Conservation (phyloP, 2,888 invertebrate genomes). For the Phrixothrix hirtus region DNA sequence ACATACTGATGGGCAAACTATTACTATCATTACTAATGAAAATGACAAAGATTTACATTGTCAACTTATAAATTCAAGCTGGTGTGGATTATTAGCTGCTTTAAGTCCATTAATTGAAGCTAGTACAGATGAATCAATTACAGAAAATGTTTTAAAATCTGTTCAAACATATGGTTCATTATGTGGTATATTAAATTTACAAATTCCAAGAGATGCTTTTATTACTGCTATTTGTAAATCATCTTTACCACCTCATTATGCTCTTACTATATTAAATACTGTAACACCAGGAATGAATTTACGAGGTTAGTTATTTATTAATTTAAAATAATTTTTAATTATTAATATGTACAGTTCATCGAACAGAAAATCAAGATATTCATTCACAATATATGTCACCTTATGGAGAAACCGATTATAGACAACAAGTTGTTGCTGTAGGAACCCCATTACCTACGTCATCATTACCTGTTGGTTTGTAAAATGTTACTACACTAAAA, state of each 20-base stretch:
- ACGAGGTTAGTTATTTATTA: conserved; percentile 32
- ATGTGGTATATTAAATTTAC: conserved; percentile 80
- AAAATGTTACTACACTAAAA: too few species aligned
- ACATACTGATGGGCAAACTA: conserved; percentile 43
- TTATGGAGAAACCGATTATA: conserved; percentile 72
- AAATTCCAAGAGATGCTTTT: conserved; percentile 88
- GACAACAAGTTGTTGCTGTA: conserved; percentile 95
- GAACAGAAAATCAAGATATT: conserved; percentile 59
- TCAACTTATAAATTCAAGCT: conserved; percentile 89
- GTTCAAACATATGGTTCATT: conserved; percentile 89
- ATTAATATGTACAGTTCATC: conserved; percentile 52
- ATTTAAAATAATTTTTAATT: conserved; percentile 6
- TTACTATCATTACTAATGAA: conserved; percentile 24
- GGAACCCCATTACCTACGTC: conserved; percentile 92
- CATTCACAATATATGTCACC: conserved; percentile 59
- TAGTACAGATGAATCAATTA: conserved; percentile 90
- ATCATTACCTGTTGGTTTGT: conserved; percentile 69
- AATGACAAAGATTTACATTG: conserved; percentile 59
- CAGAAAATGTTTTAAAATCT: conserved; percentile 88
- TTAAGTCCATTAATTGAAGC: conserved; percentile 91
- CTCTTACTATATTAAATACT: conserved; percentile 80
- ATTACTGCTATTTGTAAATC: conserved; percentile 93
- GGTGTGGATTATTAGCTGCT: conserved; percentile 93
- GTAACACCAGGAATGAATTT: conserved; percentile 60
- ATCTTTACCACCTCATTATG: conserved; percentile 95